These are phyloP conservation scores for Augochlorella aurata DNA, from an alignment of 2,888 invertebrate genomes.

Conservation along the genomic window DNA sequence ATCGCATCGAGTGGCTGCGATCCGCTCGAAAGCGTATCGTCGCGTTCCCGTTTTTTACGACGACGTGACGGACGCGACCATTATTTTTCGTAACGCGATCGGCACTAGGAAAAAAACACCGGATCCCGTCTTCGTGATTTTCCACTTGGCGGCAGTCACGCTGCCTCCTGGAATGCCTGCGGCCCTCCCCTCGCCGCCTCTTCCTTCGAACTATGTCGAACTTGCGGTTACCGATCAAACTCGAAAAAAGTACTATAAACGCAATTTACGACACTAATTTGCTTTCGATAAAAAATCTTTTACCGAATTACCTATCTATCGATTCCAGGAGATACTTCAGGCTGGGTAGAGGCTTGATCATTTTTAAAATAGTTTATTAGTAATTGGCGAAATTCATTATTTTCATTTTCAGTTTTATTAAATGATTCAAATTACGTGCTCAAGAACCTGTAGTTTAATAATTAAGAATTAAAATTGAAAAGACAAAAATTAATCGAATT, in stretches of 20 bases:
- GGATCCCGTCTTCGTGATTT: constrained; percentile 5
- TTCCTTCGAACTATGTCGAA: not conserved
- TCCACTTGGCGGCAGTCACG: not conserved
- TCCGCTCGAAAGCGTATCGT: constrained; percentile 57
- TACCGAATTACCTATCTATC: too few species aligned
- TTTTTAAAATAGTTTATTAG: not conserved
- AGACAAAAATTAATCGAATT: too few species aligned
- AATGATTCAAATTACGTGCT: too few species aligned
- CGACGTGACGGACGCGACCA: not conserved
- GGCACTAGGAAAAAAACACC: not conserved
- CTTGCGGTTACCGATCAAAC: not conserved
- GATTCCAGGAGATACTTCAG: too few species aligned
- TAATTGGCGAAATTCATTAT: too few species aligned
- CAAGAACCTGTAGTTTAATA: too few species aligned
- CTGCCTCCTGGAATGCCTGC: not conserved
- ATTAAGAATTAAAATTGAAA: too few species aligned
- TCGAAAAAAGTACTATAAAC: not conserved
- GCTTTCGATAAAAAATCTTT: not conserved
- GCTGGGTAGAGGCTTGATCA: too few species aligned
- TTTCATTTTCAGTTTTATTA: too few species aligned
- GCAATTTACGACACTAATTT: not conserved
- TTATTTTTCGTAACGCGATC: constrained; percentile 9
- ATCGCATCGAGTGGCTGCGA: constrained; percentile 61
- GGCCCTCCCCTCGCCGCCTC: too few species aligned
- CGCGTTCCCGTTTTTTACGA: not conserved